A percentile compares a stretch with the other conserved stretches of the same genome.
phyloP scores from a whole-genome alignment of 1,140 invertebrate species.

The Hyles vespertilio region DNA sequence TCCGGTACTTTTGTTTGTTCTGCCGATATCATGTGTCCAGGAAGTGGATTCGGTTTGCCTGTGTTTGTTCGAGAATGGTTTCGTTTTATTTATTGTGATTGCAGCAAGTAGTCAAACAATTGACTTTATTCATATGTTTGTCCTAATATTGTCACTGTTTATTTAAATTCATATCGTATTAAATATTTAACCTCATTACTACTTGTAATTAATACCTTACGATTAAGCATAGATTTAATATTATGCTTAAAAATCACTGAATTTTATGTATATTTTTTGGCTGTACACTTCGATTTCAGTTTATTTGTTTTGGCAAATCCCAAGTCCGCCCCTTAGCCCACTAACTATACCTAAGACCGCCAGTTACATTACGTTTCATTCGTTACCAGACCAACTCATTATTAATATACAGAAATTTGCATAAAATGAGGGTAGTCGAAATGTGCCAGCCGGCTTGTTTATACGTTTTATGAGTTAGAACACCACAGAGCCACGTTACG shows the following conservation, averaged over 20 bases:
- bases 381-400: constrained; percentile 38
- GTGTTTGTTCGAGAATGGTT: background rate
- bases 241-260: too few relatives aligned
- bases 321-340: background rate
- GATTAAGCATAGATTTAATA: too few relatives aligned
- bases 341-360: constrained; percentile 14
- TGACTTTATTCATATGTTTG: too few relatives aligned
- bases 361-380: constrained; percentile 29
- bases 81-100: background rate
- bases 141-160: too few relatives aligned
- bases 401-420: constrained; percentile 45
- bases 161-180: too few relatives aligned
- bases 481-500: constrained; percentile 7
- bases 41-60: too few relatives aligned
- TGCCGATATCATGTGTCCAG: too few relatives aligned
- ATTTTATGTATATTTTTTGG: too few relatives aligned
- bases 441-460: constrained; percentile 21
- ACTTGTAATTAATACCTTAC: too few relatives aligned
- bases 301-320: background rate
- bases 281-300: too few relatives aligned
- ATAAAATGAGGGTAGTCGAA: constrained; percentile 40
- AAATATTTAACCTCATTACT: too few relatives aligned
- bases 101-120: background rate
- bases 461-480: constrained; percentile 20
- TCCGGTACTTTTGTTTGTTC: too few relatives aligned